phyloP scores from a whole-genome alignment of 2,888 invertebrate genomes.

The Tridacna gigas region DNA sequence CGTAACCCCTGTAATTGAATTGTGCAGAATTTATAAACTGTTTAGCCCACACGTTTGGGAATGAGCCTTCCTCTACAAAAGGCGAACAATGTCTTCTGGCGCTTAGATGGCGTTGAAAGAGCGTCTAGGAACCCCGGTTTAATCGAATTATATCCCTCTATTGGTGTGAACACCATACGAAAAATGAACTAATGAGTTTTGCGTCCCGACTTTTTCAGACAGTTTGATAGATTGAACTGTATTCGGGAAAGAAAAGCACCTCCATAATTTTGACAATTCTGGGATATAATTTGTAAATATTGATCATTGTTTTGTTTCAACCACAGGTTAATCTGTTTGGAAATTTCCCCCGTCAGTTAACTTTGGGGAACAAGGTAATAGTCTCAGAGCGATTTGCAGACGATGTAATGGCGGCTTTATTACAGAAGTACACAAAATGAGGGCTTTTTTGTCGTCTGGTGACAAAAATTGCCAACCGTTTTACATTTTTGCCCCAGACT shows the following conservation, averaged over 20 bases:
- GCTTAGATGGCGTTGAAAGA: constrained; percentile 6
- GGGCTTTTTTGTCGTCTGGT: no score
- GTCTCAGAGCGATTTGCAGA: constrained; percentile 19
- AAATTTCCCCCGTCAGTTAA: constrained; percentile 30
- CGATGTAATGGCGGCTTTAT: background rate
- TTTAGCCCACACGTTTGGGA: constrained; percentile 65
- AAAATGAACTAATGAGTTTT: constrained; percentile 59
- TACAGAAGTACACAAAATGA: no score
- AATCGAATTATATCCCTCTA: background rate
- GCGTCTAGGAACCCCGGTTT: background rate
- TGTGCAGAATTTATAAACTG: constrained; percentile 79
- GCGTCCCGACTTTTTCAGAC: constrained; percentile 41
- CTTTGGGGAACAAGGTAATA: constrained; percentile 10
- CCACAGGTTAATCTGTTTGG: constrained; percentile 63
- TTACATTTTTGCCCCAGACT: no score
- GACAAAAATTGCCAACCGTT: no score
- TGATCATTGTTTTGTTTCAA: constrained; percentile 65
- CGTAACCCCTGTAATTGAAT: constrained; percentile 68
- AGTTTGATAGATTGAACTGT: constrained; percentile 66
- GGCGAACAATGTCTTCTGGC: constrained; percentile 7
- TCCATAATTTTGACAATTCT: constrained; percentile 66
- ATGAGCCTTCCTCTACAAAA: background rate
- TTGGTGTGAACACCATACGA: background rate
- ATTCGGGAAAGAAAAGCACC: constrained; percentile 63
- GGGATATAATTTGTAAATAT: constrained; percentile 61